These are phyloP conservation scores for Neoniphon sammara DNA, from an alignment of 2,797 vertebrate species.

Conservation along the genomic window DNA sequence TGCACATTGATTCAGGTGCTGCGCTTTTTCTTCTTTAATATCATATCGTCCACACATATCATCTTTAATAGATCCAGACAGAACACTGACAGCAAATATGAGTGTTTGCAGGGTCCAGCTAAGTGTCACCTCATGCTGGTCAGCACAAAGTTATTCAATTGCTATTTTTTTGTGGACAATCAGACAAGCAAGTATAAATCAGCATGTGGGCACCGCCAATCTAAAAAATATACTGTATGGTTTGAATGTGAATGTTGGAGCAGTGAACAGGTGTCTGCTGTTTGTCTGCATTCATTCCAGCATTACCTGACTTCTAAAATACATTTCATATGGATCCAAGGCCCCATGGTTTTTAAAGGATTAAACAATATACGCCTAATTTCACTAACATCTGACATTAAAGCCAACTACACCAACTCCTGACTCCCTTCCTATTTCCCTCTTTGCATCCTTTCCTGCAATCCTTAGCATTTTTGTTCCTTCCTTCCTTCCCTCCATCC, in stretches of 20 bases:
- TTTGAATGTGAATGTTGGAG: too few relatives aligned
- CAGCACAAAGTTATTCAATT: not conserved
- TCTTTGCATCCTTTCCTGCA: not conserved
- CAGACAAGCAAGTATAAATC: too few relatives aligned
- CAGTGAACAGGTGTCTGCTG: too few relatives aligned
- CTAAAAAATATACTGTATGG: too few relatives aligned
- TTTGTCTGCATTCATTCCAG: slow-evolving; percentile 1
- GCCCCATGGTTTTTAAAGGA: too few relatives aligned
- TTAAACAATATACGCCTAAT: too few relatives aligned
- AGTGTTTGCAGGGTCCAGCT: not conserved
- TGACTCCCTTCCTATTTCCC: not conserved
- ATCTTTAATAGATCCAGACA: not conserved
- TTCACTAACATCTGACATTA: too few relatives aligned
- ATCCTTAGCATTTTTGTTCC: too few relatives aligned
- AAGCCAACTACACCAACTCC: too few relatives aligned
- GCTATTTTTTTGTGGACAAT: not conserved
- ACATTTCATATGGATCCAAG: too few relatives aligned
- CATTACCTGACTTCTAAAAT: not conserved
- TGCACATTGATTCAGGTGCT: not conserved
- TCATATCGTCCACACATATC: not conserved
- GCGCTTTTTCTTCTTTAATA: not conserved
- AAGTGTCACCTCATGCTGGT: not conserved
- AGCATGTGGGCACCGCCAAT: too few relatives aligned
- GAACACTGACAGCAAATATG: not conserved
- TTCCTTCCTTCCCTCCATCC: not conserved